Conservation (phyloP, 2,888 invertebrate genomes). For the Lagria hirta region DNA sequence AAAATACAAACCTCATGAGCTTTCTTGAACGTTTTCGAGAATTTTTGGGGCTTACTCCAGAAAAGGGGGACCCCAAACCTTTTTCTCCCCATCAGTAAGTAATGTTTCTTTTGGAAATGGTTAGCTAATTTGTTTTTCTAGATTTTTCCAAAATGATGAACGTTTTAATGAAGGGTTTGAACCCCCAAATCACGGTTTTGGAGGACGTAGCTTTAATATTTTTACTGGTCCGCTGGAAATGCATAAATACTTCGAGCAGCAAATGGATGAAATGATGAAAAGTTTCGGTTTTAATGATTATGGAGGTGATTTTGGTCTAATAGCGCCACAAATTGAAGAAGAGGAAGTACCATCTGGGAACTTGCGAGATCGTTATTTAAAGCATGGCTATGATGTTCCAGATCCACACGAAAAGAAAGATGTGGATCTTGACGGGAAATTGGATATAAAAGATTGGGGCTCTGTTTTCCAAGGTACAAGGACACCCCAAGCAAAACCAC, state of each 20-base stretch:
- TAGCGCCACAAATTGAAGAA: slow-evolving; percentile 20
- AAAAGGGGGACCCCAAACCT: too few species aligned
- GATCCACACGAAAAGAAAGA: slow-evolving; percentile 37
- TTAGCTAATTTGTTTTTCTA: too few species aligned
- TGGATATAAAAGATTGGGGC: slow-evolving; percentile 39
- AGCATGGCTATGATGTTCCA: slow-evolving; percentile 53
- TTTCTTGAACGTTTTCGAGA: too few species aligned
- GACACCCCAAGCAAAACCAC: slow-evolving; percentile 25
- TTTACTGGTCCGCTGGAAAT: slow-evolving; percentile 63
- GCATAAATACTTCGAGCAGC: slow-evolving; percentile 62
- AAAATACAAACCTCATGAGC: too few species aligned
- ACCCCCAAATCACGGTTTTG: slow-evolving; percentile 12
- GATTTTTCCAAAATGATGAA: too few species aligned
- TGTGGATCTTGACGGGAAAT: slow-evolving; percentile 57
- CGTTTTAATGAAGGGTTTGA: too few species aligned
- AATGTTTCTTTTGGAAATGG: too few species aligned
- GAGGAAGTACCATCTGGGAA: slow-evolving; percentile 33
- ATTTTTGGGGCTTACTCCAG: too few species aligned
- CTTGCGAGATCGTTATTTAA: slow-evolving; percentile 58
- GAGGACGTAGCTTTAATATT: slow-evolving; percentile 54
- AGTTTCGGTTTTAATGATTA: slow-evolving; percentile 49
- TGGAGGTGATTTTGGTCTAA: slow-evolving; percentile 29
- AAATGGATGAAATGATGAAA: slow-evolving; percentile 61
- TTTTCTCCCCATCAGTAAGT: too few species aligned
- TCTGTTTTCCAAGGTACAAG: slow-evolving; percentile 29